phyloP scores from a whole-genome alignment of 2,888 invertebrate genomes.

The Blomia tropicalis region DNA sequence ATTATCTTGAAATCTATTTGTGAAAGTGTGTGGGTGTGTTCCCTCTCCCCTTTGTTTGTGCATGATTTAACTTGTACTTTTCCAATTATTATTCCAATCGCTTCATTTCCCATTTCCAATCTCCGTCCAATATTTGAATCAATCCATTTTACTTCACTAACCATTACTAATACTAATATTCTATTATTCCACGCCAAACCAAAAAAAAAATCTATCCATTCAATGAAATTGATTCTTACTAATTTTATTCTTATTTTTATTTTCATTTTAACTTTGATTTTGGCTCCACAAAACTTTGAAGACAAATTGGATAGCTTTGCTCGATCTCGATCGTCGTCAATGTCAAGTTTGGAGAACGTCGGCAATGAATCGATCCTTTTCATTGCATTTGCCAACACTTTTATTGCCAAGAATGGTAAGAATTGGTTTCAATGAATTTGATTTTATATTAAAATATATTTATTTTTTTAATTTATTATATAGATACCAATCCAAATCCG shows the following conservation, averaged over 20 bases:
- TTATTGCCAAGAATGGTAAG: conserved; percentile 76
- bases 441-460: neutral
- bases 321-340: conserved; percentile 86
- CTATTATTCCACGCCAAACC: too few species aligned
- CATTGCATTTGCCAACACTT: conserved; percentile 87
- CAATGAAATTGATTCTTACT: conserved; percentile 31
- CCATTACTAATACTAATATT: too few species aligned
- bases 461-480: conserved; percentile 24
- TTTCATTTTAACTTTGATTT: neutral
- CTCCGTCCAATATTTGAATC: too few species aligned
- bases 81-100: too few species aligned
- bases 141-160: too few species aligned
- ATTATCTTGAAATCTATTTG: too few species aligned
- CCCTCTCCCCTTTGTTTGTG: too few species aligned
- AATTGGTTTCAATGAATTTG: neutral
- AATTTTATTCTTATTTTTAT: conserved; percentile 26
- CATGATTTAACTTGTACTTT: too few species aligned
- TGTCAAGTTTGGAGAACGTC: conserved; percentile 89
- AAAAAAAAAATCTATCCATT: neutral
- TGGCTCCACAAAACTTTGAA: conserved; percentile 15
- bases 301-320: conserved; percentile 69
- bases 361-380: conserved; percentile 87
- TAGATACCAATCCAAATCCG: conserved; percentile 70
- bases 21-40: too few species aligned
- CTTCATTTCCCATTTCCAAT: too few species aligned